These are phyloP conservation scores for Nephrotoma flavescens DNA, from an alignment of 2,888 invertebrate genomes.

Conservation along the genomic window DNA sequence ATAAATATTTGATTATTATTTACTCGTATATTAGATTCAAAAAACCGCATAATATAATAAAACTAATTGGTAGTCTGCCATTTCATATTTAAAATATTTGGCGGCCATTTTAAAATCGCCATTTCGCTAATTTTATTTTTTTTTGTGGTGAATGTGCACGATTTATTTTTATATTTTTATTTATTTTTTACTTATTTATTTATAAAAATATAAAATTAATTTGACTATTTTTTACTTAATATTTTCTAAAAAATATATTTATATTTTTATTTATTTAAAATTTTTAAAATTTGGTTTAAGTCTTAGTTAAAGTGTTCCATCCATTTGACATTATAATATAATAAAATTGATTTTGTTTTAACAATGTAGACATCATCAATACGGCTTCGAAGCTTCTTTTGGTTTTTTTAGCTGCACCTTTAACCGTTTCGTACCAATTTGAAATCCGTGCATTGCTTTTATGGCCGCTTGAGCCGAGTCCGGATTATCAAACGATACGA, in stretches of 20 bases:
- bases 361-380: constrained; percentile 33
- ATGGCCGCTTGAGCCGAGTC: constrained; percentile 91
- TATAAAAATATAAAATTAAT: background rate
- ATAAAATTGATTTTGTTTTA: no score
- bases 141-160: background rate
- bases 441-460: constrained; percentile 95
- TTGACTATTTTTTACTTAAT: background rate
- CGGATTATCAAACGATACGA: constrained; percentile 92
- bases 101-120: background rate
- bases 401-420: constrained; percentile 95
- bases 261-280: background rate
- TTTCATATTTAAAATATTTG: no score
- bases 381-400: constrained; percentile 86
- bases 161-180: background rate
- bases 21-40: background rate
- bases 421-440: constrained; percentile 92
- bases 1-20: background rate
- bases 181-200: background rate
- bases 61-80: background rate
- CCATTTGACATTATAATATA: background rate
- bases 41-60: background rate
- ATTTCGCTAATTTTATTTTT: background rate
- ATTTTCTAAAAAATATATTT: background rate
- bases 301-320: background rate
- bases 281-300: background rate